phyloP scores from a whole-genome alignment of 2,113 vertebrate genomes.

The Sialia sialis region DNA sequence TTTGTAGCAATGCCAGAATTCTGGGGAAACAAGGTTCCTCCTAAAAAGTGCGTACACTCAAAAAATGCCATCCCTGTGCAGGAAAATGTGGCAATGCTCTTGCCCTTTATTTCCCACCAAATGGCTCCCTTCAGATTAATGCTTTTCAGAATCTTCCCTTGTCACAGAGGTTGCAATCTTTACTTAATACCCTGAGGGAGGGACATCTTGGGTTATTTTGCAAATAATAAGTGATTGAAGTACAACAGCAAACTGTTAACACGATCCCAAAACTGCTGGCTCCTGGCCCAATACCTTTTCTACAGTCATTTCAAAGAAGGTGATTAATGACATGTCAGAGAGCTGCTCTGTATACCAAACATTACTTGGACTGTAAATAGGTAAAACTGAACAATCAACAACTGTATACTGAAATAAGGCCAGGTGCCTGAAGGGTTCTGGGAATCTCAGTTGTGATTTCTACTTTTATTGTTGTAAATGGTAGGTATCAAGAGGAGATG shows the following conservation, averaged over 20 bases:
- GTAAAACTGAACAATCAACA: not conserved
- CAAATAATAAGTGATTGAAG: not conserved
- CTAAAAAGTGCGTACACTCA: not conserved
- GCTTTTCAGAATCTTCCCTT: not conserved
- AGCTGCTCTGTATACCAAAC: not conserved
- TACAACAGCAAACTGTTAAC: not conserved
- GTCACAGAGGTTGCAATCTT: slow-evolving; percentile 1
- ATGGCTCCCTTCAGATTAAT: not conserved
- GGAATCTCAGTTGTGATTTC: not conserved
- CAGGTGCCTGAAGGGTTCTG: not conserved
- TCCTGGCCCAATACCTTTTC: not conserved
- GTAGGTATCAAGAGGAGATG: not conserved
- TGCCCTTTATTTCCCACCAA: not conserved
- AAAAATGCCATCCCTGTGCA: not conserved
- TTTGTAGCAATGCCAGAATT: not conserved
- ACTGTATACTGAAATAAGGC: not conserved
- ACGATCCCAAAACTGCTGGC: not conserved
- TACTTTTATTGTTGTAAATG: slow-evolving; percentile 17
- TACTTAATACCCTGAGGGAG: slow-evolving; percentile 17
- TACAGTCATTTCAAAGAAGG: not conserved
- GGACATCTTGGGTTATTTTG: slow-evolving; percentile 17
- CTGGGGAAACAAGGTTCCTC: not conserved
- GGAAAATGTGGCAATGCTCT: not conserved
- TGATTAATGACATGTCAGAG: slow-evolving; percentile 35
- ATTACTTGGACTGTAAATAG: slow-evolving; percentile 1